These are phyloP conservation scores for Drosophila nigrodunni DNA, from an alignment of 1,140 invertebrate genomes.

Conservation along the genomic window DNA sequence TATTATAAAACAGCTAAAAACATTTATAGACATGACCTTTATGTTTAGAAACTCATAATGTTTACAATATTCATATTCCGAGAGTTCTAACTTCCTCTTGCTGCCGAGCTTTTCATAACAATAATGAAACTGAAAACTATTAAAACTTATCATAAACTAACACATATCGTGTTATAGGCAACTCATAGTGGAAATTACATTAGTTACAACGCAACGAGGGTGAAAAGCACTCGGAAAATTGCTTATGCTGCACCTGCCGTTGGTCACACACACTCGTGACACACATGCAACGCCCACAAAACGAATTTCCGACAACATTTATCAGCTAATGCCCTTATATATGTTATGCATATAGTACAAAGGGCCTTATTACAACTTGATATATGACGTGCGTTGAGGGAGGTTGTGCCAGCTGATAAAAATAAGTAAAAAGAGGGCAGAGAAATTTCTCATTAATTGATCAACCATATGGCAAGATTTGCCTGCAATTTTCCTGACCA, in stretches of 20 bases:
- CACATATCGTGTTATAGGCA: not conserved
- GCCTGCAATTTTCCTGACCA: slow-evolving; percentile 16
- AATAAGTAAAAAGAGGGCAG: not conserved
- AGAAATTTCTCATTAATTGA: slow-evolving; percentile 17
- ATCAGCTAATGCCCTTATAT: slow-evolving; percentile 40
- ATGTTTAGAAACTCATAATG: too few relatives aligned
- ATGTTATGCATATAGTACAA: not conserved
- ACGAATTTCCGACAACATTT: slow-evolving; percentile 15
- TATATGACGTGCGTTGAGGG: slow-evolving; percentile 31
- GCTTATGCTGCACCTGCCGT: slow-evolving; percentile 53
- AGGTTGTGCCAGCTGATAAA: slow-evolving; percentile 30
- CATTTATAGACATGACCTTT: too few relatives aligned
- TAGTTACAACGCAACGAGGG: not conserved
- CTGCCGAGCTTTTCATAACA: slow-evolving; percentile 1
- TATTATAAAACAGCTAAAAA: too few relatives aligned
- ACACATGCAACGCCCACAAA: slow-evolving; percentile 30
- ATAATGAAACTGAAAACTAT: not conserved
- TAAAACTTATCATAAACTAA: slow-evolving; percentile 6
- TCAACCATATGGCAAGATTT: slow-evolving; percentile 34
- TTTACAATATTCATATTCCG: too few relatives aligned
- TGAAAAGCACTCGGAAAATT: slow-evolving; percentile 23
- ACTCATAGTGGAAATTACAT: slow-evolving; percentile 40
- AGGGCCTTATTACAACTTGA: slow-evolving; percentile 35
- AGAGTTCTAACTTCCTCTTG: not conserved
- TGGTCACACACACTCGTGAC: slow-evolving; percentile 55